phyloP scores from a whole-genome alignment of 1,140 invertebrate genomes.

The Lamellibrachia luymesi region DNA sequence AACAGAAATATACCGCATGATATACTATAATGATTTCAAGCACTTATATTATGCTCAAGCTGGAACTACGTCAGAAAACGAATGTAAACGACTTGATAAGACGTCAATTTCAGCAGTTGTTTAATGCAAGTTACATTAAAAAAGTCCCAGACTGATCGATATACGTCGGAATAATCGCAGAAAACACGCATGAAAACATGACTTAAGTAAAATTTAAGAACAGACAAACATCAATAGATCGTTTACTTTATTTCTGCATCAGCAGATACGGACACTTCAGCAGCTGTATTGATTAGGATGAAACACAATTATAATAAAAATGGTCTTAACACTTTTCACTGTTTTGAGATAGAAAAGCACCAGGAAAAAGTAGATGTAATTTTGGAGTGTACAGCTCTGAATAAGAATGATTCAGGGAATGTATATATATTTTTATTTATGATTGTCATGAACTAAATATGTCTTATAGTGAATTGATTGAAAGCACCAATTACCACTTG shows the following conservation, averaged over 20 bases:
- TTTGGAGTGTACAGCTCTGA: background rate
- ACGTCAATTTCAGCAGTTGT: too few species aligned
- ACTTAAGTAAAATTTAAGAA: too few species aligned
- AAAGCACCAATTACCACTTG: too few species aligned
- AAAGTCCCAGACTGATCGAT: too few species aligned
- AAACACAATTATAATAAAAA: background rate
- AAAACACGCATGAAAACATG: background rate
- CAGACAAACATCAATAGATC: background rate
- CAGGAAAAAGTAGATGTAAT: background rate
- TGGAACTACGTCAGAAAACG: background rate
- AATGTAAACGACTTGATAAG: background rate
- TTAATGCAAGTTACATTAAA: too few species aligned
- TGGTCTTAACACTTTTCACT: background rate
- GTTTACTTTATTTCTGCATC: background rate
- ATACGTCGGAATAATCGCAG: background rate
- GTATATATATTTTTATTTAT: too few species aligned
- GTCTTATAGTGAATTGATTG: too few species aligned
- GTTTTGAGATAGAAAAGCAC: background rate
- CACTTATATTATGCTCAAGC: background rate
- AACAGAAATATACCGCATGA: background rate
- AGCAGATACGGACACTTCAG: background rate
- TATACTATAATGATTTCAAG: background rate
- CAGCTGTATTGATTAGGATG: background rate
- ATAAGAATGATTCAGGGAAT: background rate
- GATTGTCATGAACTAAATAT: too few species aligned